Evolutionary conservation across 2,888 invertebrate species (phyloP), one percentile per base, ranked within the genome.

Genomic region (Cosmia pyralina): DNA sequence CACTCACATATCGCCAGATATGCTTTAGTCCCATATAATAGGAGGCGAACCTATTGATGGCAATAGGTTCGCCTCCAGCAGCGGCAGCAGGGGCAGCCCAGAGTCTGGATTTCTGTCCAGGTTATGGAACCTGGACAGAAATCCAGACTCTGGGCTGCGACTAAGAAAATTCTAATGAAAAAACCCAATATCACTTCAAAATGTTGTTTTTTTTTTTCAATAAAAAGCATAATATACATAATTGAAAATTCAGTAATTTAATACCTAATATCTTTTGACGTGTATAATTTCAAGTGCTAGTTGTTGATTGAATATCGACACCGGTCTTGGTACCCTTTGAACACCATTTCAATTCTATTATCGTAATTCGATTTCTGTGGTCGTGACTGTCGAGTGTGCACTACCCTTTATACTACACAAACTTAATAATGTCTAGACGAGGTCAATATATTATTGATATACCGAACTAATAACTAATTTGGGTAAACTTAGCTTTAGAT

Each of bases 361-460:
- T 17, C 10, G 11, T 62, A 66, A 66, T 19, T 50, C 28, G 10
- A 75, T 75, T 65, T 60, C 19, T 64, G 76, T 57, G 64, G 58
- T 70, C 38, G 38, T 17, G 3, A 28, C 41, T 34, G 13, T 59
- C 46, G 52, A 79, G 62, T 74, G 58, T 28, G 38, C 58, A 66
- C n/a, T 15, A 53, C 57, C 44, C 65, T 55, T 72, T 65, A 73
- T n/a, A 44, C 11, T 53, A 63, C 1, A 41, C 34, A 62, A 75
- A 65, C 53, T 63, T 67, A 69, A 69, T 75, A 79, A 69, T 46
- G 60, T 48, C 71, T 64, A 83, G 77, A 78, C 81, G 62, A 74
- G 73, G 70, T 81, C 72, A 59, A 83, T 76, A 72, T 78, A 70
- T 76, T 76, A 77, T 65, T 75, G 70, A 73, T 72, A 77, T 72